Evolutionary conservation across 2,113 vertebrate genomes (phyloP).

Genomic region (Pitta sordida): DNA sequence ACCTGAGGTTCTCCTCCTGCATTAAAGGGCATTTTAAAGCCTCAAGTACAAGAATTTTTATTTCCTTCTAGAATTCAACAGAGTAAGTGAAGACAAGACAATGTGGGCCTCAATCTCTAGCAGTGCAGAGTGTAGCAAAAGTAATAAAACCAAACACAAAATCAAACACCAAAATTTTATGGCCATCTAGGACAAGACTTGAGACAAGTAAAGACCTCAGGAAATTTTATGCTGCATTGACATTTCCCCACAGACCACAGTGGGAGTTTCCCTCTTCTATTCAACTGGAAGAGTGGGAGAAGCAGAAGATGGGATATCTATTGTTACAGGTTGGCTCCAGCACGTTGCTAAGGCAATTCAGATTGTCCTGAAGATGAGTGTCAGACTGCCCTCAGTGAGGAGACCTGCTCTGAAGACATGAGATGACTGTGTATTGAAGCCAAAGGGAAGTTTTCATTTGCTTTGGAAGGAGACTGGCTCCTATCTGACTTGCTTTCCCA

Average conservation of each 20-base stretch:
- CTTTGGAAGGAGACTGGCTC: not conserved
- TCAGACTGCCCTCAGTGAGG: not conserved
- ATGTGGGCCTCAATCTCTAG: rapidly evolving
- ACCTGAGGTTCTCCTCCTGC: not conserved
- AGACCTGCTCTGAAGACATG: not conserved
- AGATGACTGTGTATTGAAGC: rapidly evolving
- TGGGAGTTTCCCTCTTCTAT: not conserved
- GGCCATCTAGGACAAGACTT: not conserved
- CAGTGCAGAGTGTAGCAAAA: not conserved
- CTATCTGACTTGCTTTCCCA: rapidly evolving
- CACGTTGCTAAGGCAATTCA: not conserved
- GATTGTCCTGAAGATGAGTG: not conserved
- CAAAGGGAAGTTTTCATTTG: rapidly evolving
- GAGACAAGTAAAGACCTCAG: not conserved
- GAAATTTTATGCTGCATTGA: not conserved
- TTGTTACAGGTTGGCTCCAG: not conserved
- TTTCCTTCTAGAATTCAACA: not conserved
- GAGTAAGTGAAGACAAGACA: not conserved
- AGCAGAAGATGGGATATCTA: not conserved
- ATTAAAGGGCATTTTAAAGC: not conserved
- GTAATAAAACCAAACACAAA: not conserved
- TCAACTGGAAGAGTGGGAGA: not conserved
- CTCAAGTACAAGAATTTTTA: not conserved
- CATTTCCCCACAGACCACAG: not conserved
- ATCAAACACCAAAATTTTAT: not conserved